Evolutionary conservation across 2,797 vertebrate species (phyloP), one percentile per base, ranked within the genome.

Genomic region (Lagocephalus sceleratus): DNA sequence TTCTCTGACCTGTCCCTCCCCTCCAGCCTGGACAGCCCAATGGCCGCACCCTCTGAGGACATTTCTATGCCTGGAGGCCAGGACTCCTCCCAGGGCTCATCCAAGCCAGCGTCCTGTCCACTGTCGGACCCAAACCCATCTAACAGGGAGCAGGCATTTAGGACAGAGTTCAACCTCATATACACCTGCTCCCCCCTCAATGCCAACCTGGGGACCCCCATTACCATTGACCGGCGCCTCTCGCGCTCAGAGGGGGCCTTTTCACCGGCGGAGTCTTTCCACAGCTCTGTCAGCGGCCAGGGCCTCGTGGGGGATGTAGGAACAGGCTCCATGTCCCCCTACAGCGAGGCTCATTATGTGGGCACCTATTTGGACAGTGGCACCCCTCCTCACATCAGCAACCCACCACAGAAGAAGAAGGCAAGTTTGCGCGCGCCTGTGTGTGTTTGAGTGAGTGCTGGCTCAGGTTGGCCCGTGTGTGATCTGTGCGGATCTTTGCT

Each of bases 131-230:
- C 91, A 73, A 90, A 83, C 59, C 83, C 88, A 19, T 75, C 65
- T 78, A 93, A 89, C 75, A 88, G 82, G 64, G 96, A 98, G 72
- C 95, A 95, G 91, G 90, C 93, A 60, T 97, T 98, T 90, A 94
- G 94, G 93, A 97, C 96, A 89, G 97, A 99, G 87, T 99, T 99
- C 88, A 98, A 96, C 88, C 93, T 99, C 84, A 99, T 99, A 91
- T 99, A 99, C 84, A 95, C 96, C 85, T 99, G 96, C 84, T 99
- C 97, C 41, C 97, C 97, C 44, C 78, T 98, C 91, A 99, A 98
- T 20, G 93, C 97, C 75, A 98, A 97, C 91, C 66, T 93, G 67
- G 88, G 83, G 3, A 93, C 93, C 71, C 66, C 77, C 0, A 73
- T 66, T 84, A 87, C 0, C 90, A 84, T 86, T 0, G 96, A 97